Base-by-base conservation (phyloP, 1,140 invertebrate species). In the Plectrocnemia conspersa region DNA sequence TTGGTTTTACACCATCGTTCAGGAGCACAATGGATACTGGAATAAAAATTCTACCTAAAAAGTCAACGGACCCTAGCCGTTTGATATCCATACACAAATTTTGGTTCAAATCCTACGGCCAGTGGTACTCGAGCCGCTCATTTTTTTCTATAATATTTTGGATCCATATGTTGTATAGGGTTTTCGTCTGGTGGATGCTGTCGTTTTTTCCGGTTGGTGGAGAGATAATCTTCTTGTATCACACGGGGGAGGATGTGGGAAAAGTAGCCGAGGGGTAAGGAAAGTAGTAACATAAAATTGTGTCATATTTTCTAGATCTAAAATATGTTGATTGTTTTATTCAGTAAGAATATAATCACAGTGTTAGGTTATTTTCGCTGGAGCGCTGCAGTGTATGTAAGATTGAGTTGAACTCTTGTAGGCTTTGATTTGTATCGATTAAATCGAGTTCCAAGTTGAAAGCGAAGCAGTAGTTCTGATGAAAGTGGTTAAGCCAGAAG, bases 91-190 rank as follows among this genome's bases (percentile, higher is more conserved):
- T 75, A 10, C 71, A 75, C 54, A 73, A 73, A 61, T 75, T 69
- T 52, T 75, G 73, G 72, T 59, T 75, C 18, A 75, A 72, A 52
- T 71, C 74, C 58, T 75, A 71, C 60, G 73, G 73, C 15, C 65
- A 74, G 64, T 75, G 73, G 73, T 75, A 69, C 56, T 69, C 70
- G 49, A 64, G 66, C 23, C 64, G 60, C 49, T 59, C 64, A 3
- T 56, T 62, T 22, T 63, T 59, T 16, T 65, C 46, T 9, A 22
- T 66, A 4, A 42, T 63, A 4, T 75, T 69, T 49, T 75, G 73
- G 73, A 10, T 67, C 2, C 65, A 68, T 24, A 59, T 70, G 35
- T 29, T 64, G 10, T 75, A 74, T 45, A 67, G 67, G 1, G 27
- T 65, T 10, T 32, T 63, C 10, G 66, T 73, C n/a, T 62, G 73